Conservation (phyloP, 2,113 vertebrate genomes). For the Ranitomeya variabilis region DNA sequence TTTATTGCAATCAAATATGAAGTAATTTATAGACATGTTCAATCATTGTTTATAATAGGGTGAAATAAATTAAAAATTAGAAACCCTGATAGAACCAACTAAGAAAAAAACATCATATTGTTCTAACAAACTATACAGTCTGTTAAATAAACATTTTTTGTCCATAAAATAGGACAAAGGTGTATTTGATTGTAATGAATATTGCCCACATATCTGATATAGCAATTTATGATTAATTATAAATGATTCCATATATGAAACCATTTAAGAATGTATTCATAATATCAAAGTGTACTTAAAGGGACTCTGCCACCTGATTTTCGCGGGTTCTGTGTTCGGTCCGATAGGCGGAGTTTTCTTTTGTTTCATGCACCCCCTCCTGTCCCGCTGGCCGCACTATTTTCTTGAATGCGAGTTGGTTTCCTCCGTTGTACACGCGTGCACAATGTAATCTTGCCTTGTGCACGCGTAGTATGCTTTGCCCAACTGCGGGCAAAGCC, state of each 20-base stretch:
- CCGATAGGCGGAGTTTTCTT: too few relatives aligned
- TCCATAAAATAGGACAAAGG: background rate
- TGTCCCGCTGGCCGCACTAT: too few relatives aligned
- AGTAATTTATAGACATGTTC: background rate
- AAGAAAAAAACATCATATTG: background rate
- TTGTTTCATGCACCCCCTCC: too few relatives aligned
- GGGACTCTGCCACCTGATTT: too few relatives aligned
- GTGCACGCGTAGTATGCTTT: too few relatives aligned
- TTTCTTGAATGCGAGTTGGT: too few relatives aligned
- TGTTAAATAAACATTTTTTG: background rate
- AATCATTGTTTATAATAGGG: background rate
- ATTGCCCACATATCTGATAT: background rate
- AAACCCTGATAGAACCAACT: background rate
- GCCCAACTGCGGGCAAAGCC: too few relatives aligned
- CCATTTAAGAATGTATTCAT: background rate
- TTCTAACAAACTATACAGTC: background rate
- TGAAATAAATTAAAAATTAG: background rate
- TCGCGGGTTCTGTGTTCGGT: too few relatives aligned
- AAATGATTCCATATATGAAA: background rate
- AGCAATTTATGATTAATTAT: background rate
- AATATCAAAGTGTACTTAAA: background rate
- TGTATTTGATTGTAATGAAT: background rate
- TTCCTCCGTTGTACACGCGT: too few relatives aligned
- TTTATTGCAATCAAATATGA: background rate
- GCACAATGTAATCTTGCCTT: too few relatives aligned